Percentiles rank a stretch among this genome's conserved stretches.
Conservation (phyloP, 2,888 invertebrate genomes). For the Drosophila anceps region DNA sequence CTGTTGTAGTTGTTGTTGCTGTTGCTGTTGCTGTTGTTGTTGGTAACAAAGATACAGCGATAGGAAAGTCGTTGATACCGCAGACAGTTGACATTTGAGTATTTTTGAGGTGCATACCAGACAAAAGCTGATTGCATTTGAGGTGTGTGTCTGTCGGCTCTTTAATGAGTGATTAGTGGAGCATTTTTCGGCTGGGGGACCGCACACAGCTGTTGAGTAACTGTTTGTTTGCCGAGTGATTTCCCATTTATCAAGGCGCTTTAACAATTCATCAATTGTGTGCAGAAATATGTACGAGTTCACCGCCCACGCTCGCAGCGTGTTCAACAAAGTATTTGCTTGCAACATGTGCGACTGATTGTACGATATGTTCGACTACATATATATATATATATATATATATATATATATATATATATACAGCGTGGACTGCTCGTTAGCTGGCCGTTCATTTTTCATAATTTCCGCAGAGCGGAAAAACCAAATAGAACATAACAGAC, state of each 20-base stretch:
- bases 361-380: neutral
- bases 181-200: constrained; percentile 14
- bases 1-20: constrained; percentile 14
- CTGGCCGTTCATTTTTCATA: constrained; percentile 73
- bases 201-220: constrained; percentile 29
- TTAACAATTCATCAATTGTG: constrained; percentile 67
- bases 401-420: neutral
- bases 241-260: constrained; percentile 60
- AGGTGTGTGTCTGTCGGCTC: constrained; percentile 46
- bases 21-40: constrained; percentile 8
- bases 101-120: constrained; percentile 41
- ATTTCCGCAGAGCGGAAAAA: constrained; percentile 71
- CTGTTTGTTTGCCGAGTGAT: constrained; percentile 8
- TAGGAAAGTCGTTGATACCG: constrained; percentile 43
- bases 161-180: constrained; percentile 57
- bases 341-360: constrained; percentile 55
- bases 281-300: constrained; percentile 52
- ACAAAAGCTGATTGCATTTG: constrained; percentile 39
- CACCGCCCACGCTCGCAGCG: constrained; percentile 68
- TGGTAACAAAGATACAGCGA: constrained; percentile 20
- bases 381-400: too few species aligned
- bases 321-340: constrained; percentile 12
- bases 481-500: constrained; percentile 75
- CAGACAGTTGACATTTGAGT: constrained; percentile 60
- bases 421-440: constrained; percentile 46